Conservation (phyloP, 2,113 vertebrate species). For the Periophthalmus modestus region DNA sequence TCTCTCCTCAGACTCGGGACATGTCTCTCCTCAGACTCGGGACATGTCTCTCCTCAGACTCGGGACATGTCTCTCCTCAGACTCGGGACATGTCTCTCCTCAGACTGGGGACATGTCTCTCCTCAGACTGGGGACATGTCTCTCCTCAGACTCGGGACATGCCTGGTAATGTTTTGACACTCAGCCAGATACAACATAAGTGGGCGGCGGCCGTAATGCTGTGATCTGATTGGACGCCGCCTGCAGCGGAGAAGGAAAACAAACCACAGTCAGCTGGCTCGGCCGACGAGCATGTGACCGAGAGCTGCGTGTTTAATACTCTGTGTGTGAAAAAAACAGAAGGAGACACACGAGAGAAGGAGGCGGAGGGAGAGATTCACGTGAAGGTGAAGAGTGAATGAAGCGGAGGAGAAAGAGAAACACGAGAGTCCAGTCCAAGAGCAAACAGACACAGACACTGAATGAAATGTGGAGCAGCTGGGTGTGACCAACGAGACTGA, state of each 20-base stretch:
- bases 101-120: too few species aligned
- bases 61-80: too few species aligned
- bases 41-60: too few species aligned
- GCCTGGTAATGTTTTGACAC: conserved; percentile 70
- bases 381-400: neutral
- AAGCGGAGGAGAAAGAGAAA: conserved; percentile 17
- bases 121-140: too few species aligned
- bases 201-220: conserved; percentile 61
- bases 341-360: neutral
- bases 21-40: too few species aligned
- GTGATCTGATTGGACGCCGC: conserved; percentile 51
- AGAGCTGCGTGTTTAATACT: conserved; percentile 27
- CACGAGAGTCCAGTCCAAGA: neutral
- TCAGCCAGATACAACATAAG: conserved; percentile 56
- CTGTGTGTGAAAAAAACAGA: neutral
- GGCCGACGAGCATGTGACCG: conserved; percentile 46
- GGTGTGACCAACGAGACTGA: conserved; percentile 5
- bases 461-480: conserved; percentile 37
- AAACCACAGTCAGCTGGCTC: conserved; percentile 74
- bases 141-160: conserved; percentile 45
- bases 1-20: too few species aligned
- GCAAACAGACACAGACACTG: conserved; percentile 17
- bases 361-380: neutral
- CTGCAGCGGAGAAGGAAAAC: conserved; percentile 60
- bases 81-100: too few species aligned